Conservation (phyloP, 2,888 invertebrate genomes). For the Saturnia japonica region DNA sequence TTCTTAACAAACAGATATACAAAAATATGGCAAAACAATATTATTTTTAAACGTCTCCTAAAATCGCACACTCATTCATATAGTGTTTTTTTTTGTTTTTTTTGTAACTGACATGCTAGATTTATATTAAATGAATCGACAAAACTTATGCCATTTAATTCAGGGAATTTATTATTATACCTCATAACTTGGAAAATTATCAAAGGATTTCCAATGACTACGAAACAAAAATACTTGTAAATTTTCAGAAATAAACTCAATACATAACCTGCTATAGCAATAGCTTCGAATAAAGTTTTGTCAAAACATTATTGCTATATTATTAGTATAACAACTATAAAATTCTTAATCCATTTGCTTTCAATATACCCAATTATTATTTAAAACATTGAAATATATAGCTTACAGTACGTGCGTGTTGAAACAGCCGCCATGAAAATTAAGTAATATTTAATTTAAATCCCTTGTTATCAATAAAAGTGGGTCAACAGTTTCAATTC, state of each 20-base stretch:
- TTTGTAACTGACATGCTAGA: background rate
- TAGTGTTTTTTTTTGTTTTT: background rate
- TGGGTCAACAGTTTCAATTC: slow-evolving; percentile 28
- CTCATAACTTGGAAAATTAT: background rate
- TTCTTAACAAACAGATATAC: slow-evolving; percentile 60
- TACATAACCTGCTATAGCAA: background rate
- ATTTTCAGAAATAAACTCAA: background rate
- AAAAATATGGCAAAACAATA: slow-evolving; percentile 68
- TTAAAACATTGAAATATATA: background rate
- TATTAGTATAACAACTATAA: background rate
- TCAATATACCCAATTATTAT: background rate
- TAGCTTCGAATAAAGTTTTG: background rate
- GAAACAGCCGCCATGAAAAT: slow-evolving; percentile 23
- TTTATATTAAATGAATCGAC: background rate
- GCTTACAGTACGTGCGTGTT: slow-evolving; percentile 25
- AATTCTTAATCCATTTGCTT: background rate
- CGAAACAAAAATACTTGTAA: background rate
- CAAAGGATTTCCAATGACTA: background rate
- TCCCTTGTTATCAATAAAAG: slow-evolving; percentile 46
- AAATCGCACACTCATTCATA: slow-evolving; percentile 26
- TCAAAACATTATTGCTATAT: background rate
- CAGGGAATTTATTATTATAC: background rate
- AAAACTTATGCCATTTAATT: background rate
- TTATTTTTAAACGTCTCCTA: slow-evolving; percentile 35
- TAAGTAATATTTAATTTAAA: slow-evolving; percentile 25